phyloP scores from a whole-genome alignment of 2,113 vertebrate genomes.

The Chaetodon auriga region DNA sequence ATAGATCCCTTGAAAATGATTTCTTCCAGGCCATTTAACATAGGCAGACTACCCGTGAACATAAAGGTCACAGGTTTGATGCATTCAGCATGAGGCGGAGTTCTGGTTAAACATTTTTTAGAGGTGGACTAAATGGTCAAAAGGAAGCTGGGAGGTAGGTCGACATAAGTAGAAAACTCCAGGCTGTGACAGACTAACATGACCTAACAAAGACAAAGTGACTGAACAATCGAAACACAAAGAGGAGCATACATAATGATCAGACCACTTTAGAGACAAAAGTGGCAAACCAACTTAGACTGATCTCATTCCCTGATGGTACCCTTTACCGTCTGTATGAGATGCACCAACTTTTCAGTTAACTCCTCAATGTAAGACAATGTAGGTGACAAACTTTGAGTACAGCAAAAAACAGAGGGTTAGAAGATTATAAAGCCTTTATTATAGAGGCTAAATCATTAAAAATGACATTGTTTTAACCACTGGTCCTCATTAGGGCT shows the following conservation, averaged over 20 bases:
- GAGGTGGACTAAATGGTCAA: not conserved
- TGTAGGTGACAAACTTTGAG: too few species aligned
- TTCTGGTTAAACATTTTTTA: not conserved
- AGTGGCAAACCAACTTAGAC: too few species aligned
- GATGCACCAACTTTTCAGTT: too few species aligned
- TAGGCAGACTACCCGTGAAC: not conserved
- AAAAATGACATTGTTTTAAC: too few species aligned
- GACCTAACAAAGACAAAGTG: not conserved
- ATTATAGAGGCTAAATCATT: too few species aligned
- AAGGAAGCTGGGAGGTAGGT: not conserved
- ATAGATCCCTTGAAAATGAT: constrained; percentile 37
- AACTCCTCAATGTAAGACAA: too few species aligned
- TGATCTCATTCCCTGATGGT: too few species aligned
- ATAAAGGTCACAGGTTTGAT: constrained; percentile 40
- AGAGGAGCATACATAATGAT: not conserved
- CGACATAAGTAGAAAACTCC: not conserved
- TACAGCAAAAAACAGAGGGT: too few species aligned
- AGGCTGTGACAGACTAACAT: not conserved
- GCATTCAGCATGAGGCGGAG: not conserved
- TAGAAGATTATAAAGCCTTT: too few species aligned
- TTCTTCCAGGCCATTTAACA: constrained; percentile 39
- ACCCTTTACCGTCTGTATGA: too few species aligned
- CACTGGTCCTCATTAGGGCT: too few species aligned
- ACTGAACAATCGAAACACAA: not conserved
- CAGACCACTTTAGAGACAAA: not conserved